These are phyloP conservation scores for Ligdia adustata DNA, from an alignment of 2,888 invertebrate species.

Conservation along the genomic window DNA sequence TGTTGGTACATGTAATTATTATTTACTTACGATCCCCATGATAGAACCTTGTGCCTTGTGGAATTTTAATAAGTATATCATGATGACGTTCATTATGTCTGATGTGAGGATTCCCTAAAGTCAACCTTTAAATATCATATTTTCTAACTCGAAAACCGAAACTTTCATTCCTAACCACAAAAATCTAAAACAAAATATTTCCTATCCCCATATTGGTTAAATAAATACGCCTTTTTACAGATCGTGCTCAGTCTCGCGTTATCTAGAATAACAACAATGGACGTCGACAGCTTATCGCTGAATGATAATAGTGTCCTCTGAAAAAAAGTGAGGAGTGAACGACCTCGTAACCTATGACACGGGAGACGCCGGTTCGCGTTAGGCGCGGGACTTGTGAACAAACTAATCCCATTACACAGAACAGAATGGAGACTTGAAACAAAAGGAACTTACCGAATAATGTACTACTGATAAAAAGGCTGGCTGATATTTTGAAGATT, in stretches of 20 bases:
- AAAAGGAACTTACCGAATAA: not conserved
- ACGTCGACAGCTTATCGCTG: constrained; percentile 43
- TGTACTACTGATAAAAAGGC: too few relatives aligned
- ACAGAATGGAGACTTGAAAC: constrained; percentile 7
- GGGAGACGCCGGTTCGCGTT: constrained; percentile 29
- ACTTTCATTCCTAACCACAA: constrained; percentile 4
- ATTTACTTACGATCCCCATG: too few relatives aligned
- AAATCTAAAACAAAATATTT: constrained; percentile 27
- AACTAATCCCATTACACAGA: constrained; percentile 15
- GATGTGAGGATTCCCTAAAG: too few relatives aligned
- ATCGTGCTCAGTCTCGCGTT: constrained; percentile 37
- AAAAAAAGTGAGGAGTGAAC: constrained; percentile 44
- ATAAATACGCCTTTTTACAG: constrained; percentile 38
- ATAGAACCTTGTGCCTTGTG: too few relatives aligned
- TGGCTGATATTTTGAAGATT: constrained; percentile 9
- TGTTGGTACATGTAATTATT: too few relatives aligned
- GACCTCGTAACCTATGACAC: constrained; percentile 46
- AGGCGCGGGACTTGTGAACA: constrained; percentile 18
- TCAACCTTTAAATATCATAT: too few relatives aligned
- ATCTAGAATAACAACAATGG: constrained; percentile 50
- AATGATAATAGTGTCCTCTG: constrained; percentile 50
- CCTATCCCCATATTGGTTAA: constrained; percentile 24
- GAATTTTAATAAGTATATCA: too few relatives aligned
- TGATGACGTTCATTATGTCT: too few relatives aligned
- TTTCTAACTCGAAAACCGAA: too few relatives aligned